Evolutionary conservation across 2,797 vertebrate species (phyloP), one percentile per base, ranked within the genome.

Genomic region (Hemitrygon akajei): DNA sequence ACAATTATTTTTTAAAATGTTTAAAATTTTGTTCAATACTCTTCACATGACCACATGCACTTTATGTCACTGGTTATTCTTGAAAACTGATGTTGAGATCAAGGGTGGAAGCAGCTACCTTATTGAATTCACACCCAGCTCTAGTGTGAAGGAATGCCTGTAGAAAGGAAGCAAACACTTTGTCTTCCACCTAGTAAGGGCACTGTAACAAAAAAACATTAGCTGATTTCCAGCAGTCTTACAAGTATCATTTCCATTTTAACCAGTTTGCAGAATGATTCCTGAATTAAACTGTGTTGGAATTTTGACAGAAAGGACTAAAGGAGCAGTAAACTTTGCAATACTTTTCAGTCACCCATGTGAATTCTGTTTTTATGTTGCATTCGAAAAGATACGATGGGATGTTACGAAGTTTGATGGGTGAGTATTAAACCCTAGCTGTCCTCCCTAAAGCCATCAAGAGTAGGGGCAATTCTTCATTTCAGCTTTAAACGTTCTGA

Each of bases 381-480:
- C 16, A 7, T 66, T 89, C 18, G 20, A 66, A 11, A 66, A 9
- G 47, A 11, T 34, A 63, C 4, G n/a, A 69, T 0, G 66, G n/a
- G 86, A 7, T 69, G 63, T 69, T 3, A 2, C 11, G 18, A 69
- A 11, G n/a, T 37, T 22, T 9, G 2, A 37, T 22, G 7, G 0
- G 16, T 86, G 56, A 25, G 47, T 86, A 18, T 71, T 25, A 20
- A 12, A 16, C 63, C 56, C 71, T n/a, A 20, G 10, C 10, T n/a
- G 40, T 58, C 25, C 71, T 58, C 91, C 47, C 3, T 0, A 14
- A 16, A 3, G 66, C 2, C 75, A 94, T 97, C 94, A 96, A 93
- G 95, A 96, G 63, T 94, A 96, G 94, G 96, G 94, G 37, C 94
- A 95, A 94, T 95, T 97, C 95, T 97, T 97, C n/a, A 97, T 95